phyloP scores from a whole-genome alignment of 1,140 invertebrate genomes.

The Coptotermes formosanus region DNA sequence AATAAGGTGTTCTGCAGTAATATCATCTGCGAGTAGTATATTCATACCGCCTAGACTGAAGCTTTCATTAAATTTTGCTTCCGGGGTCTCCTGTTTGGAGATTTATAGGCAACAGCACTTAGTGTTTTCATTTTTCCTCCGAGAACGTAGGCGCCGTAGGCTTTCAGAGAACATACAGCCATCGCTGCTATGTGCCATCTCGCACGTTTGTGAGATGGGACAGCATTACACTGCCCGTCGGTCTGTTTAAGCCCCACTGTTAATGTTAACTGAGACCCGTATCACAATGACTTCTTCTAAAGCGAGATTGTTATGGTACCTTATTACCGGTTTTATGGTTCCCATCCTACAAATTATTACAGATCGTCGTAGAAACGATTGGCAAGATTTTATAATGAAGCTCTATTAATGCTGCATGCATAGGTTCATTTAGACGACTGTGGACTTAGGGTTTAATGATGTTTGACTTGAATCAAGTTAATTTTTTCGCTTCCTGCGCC shows the following conservation, averaged over 20 bases:
- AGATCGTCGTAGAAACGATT: not conserved
- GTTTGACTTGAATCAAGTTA: not conserved
- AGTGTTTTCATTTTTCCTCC: no score
- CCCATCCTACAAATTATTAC: not conserved
- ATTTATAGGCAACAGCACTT: no score
- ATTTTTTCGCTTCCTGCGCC: not conserved
- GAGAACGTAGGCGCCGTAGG: no score
- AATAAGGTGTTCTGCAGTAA: no score
- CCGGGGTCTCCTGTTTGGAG: no score
- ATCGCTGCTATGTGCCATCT: no score
- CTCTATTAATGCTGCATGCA: not conserved
- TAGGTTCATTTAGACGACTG: not conserved
- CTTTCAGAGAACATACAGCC: no score
- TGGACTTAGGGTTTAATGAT: conserved; percentile 6
- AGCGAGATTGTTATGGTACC: not conserved
- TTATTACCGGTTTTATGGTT: not conserved
- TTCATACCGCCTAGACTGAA: no score
- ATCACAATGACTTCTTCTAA: not conserved
- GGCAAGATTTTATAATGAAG: conserved; percentile 4
- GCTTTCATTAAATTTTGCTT: no score
- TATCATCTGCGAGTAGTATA: no score
- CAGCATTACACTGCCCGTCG: no score
- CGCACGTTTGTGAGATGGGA: no score
- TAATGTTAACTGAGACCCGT: not conserved
- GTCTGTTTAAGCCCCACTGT: not conserved